These are phyloP conservation scores for Pseudomyrmex dendroicus DNA, from an alignment of 1,140 invertebrate species.

Conservation along the genomic window DNA sequence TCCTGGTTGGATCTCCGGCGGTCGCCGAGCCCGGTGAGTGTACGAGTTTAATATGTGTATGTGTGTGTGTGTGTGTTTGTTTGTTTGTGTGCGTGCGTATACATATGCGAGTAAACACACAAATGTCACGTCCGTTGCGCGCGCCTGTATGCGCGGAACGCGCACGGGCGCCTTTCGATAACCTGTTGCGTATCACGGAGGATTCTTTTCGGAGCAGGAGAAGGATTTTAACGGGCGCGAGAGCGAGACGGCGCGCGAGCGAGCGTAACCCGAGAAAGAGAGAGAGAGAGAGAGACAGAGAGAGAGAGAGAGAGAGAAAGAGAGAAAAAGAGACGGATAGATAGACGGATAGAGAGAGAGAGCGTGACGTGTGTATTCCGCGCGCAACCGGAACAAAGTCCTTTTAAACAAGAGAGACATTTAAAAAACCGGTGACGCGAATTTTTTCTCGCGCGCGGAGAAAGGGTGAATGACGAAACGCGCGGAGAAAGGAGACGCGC, in stretches of 20 bases:
- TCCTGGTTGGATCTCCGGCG: constrained; percentile 54
- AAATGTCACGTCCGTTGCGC: background rate
- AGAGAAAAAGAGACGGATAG: background rate
- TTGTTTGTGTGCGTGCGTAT: background rate
- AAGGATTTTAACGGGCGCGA: background rate
- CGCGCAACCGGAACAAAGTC: background rate
- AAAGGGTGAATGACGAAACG: background rate
- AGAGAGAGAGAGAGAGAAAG: background rate
- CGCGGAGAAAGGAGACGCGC: background rate
- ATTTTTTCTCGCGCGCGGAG: background rate
- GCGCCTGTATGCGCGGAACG: background rate
- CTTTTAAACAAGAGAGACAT: background rate
- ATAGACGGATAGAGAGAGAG: background rate
- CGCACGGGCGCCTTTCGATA: constrained; percentile 41
- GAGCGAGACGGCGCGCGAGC: background rate
- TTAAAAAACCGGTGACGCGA: too few species aligned
- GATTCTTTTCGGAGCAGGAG: constrained; percentile 31
- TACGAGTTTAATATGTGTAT: background rate
- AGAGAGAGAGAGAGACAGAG: background rate
- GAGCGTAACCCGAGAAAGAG: background rate
- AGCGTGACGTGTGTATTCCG: background rate
- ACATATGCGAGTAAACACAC: background rate
- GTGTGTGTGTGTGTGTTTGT: too few species aligned
- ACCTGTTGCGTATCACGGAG: constrained; percentile 56
- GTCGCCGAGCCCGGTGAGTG: constrained; percentile 69